Conservation (phyloP, 2,797 vertebrate genomes). For the Taeniopygia guttata region DNA sequence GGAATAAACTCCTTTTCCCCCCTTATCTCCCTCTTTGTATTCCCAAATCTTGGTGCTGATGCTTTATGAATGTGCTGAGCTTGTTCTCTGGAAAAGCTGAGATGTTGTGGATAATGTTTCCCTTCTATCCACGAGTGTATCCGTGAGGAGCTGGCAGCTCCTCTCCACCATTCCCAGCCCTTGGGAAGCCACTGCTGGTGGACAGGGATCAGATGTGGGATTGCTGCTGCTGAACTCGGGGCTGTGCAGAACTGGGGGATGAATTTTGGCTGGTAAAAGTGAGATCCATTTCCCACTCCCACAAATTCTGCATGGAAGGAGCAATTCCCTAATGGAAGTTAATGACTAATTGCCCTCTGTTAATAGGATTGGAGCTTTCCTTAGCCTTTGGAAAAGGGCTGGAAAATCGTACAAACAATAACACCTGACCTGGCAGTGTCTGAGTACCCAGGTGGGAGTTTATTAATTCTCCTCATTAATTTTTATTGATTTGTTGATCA, state of each 20-base stretch:
- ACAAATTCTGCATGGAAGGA: not conserved
- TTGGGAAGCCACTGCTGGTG: accelerated
- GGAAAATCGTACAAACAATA: conserved; percentile 8
- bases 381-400: not conserved
- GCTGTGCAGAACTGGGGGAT: not conserved
- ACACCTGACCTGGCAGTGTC: not conserved
- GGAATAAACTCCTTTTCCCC: too few species aligned
- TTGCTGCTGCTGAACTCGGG: not conserved
- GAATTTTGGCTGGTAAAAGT: not conserved
- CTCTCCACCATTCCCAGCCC: accelerated
- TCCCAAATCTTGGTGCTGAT: accelerated
- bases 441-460: not conserved
- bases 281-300: not conserved
- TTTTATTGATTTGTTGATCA: conserved; percentile 35
- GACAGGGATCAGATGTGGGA: not conserved
- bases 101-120: accelerated
- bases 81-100: not conserved
- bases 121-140: accelerated
- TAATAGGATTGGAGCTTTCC: conserved; percentile 46
- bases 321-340: conserved; percentile 19
- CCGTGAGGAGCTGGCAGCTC: not conserved
- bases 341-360: conserved; percentile 51
- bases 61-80: accelerated
- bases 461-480: conserved; percentile 5
- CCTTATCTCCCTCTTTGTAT: not conserved